These are phyloP conservation scores for Coelopa pilipes DNA, from an alignment of 2,888 invertebrate species.

Conservation along the genomic window DNA sequence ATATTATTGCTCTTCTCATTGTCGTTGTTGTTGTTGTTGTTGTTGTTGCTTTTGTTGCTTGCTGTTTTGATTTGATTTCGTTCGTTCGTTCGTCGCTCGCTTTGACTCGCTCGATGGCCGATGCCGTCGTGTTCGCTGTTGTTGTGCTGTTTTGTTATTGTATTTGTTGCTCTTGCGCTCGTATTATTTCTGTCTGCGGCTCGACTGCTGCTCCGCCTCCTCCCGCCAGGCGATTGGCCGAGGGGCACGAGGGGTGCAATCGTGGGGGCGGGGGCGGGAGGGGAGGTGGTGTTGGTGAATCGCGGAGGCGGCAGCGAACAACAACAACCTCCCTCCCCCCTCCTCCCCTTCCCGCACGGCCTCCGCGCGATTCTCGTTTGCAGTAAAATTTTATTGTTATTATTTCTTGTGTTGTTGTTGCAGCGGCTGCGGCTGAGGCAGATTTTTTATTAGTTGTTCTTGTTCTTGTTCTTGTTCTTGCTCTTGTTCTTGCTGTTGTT, in stretches of 20 bases:
- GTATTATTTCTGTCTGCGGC: background rate
- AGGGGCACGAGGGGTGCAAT: too few species aligned
- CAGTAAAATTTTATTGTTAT: conserved; percentile 21
- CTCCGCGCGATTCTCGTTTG: background rate
- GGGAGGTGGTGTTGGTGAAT: background rate
- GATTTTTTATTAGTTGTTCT: background rate
- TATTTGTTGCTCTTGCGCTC: background rate
- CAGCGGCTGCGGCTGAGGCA: too few species aligned
- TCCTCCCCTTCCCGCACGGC: too few species aligned
- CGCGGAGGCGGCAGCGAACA: background rate
- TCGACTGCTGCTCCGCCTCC: background rate
- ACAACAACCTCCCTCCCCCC: background rate
- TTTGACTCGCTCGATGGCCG: background rate
- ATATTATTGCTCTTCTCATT: background rate
- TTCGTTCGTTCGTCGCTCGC: background rate
- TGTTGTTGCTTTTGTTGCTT: too few species aligned
- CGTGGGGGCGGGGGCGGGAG: too few species aligned
- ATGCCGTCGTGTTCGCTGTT: too few species aligned
- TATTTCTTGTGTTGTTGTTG: conserved; percentile 13
- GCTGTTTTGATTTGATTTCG: too few species aligned
- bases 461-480: too few species aligned
- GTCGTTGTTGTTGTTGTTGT: too few species aligned
- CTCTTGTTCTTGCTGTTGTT: background rate
- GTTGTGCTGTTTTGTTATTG: background rate
- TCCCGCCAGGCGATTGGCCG: too few species aligned